Base-by-base conservation (phyloP, 1,140 invertebrate species). In the Vanessa tameamea region DNA sequence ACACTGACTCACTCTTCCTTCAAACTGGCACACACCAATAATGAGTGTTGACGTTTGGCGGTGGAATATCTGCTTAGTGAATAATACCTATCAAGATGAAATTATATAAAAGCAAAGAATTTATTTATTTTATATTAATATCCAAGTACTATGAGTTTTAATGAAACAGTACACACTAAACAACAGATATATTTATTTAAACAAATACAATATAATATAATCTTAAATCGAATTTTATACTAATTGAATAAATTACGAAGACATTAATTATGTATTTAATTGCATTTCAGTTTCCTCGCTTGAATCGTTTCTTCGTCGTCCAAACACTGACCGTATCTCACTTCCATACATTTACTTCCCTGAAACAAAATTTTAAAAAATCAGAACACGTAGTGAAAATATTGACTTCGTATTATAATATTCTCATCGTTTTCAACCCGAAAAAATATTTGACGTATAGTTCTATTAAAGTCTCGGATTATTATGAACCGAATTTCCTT, bases 281-380 rank as follows among this genome's bases (percentile, higher is more conserved):
- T 47, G 16, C 65, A 26, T 64, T 83, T 83, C 51, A 90, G 71
- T 82, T 91, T 92, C 64, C 79, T 86, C 16, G 77, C 77, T 15
- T 75, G 74, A 37, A 85, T 86, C 9, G 84, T 89, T 77, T 90
- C 85, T 78, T 91, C 86, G 69, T 92, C 89, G 53, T 92, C 87
- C 15, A 93, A 77, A 26, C 91, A 87, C 67, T 93, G 89, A 1
- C 93, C 93, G 78, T 93, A 93, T 61, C 93, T 81, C 7, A 93
- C 90, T 75, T 92, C 91, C 87, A 93, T 89, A 61, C 92, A 93
- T 86, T 92, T 92, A 83, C 91, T 92, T 76, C 93, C 93, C 93
- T 93, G 88, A 47, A 88, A 92, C 67, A 77, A 73, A 83, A 76
- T 80, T 51, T 26, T 9, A 14, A 59, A 26, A 26, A 13, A 20